Base-by-base conservation (phyloP, 2,888 invertebrate genomes). In the Camptogramma bilineatum region DNA sequence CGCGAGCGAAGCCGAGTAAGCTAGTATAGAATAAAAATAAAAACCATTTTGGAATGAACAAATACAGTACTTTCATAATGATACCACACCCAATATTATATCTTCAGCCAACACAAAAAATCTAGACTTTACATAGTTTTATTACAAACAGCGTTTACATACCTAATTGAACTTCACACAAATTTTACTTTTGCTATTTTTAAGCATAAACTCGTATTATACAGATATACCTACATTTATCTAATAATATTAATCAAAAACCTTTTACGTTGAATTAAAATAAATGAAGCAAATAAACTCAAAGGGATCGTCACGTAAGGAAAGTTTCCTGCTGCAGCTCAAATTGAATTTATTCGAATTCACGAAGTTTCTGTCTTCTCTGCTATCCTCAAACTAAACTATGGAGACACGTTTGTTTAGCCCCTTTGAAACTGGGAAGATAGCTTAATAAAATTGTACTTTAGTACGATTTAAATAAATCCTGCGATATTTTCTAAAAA, bases 321-420 rank as follows among this genome's bases (percentile, higher is more conserved):
- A 16, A 48, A 48, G 39, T 58, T 62, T 17, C 18, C 28, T 18
- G 19, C 54, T 53, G 63, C 57, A 58, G 18, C 18, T 44, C 31
- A 53, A 53, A 58, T 58, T 42, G 53, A 63, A 50, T 58, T 57
- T 58, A 53, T 58, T 48, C 16, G 46, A 39, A 62, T 62, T 63
- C 34, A 17, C 31, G 21, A 52, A 58, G 48, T 54, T 63, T 46
- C 1, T 34, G 52, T 52, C 47, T 42, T 34, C 52, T 44, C 54
- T 24, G 39, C 39, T n/a, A 24, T 19, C 18, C 28, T 7, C 16
- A n/a, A 34, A 39, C 16, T 19, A 34, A 39, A 50, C 42, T 42
- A 50, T 8, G 13, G 13, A 58, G 51, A 50, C 39, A 16, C 18
- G 18, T 51, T 21, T 44, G 31, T 44, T 52, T 58, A 44, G 58